phyloP scores from a whole-genome alignment of 2,113 vertebrate species.

The Baryphthengus martii region DNA sequence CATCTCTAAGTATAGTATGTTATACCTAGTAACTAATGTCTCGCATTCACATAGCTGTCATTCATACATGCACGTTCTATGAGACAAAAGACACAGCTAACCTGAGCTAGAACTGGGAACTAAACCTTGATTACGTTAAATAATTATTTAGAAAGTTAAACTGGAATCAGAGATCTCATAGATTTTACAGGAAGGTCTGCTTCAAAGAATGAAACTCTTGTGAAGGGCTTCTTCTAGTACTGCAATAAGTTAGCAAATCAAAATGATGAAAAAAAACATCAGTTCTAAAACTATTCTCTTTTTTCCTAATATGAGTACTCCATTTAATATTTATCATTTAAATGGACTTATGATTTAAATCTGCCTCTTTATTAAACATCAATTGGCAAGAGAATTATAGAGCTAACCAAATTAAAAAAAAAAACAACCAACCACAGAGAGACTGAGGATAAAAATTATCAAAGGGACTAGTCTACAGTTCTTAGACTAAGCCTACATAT shows the following conservation, averaged over 20 bases:
- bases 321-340: not conserved
- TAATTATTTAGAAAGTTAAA: slow-evolving; percentile 29
- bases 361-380: not conserved
- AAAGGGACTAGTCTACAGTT: not conserved
- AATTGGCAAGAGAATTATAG: not conserved
- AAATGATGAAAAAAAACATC: not conserved
- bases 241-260: not conserved
- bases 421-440: not conserved
- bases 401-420: not conserved
- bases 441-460: not conserved
- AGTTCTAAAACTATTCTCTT: not conserved
- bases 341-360: not conserved
- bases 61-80: not conserved
- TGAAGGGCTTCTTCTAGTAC: not conserved
- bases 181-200: not conserved
- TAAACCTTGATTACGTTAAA: not conserved
- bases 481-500: not conserved
- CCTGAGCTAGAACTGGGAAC: not conserved
- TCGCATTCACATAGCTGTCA: not conserved
- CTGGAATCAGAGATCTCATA: not conserved
- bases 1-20: not conserved
- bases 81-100: slow-evolving; percentile 18
- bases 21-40: slow-evolving; percentile 23
- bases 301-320: not conserved
- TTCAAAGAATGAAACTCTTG: not conserved